Base-by-base conservation (phyloP, 2,797 vertebrate genomes). In the Tadarida brasiliensis region DNA sequence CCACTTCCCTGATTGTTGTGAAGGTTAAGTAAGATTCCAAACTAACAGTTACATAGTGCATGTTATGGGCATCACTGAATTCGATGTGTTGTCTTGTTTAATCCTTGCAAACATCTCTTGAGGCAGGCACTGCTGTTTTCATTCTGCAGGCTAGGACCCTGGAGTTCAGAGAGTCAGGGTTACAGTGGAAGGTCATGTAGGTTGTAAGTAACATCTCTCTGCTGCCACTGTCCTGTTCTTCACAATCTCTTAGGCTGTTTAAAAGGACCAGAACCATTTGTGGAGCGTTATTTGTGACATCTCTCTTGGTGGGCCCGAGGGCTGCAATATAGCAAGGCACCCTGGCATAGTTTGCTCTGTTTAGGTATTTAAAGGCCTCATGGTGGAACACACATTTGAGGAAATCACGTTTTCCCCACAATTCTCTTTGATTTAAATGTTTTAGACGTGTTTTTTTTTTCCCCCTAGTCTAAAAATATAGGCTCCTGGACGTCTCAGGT, bases 351-450 rank as follows among this genome's bases (percentile, higher is more conserved):
- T 92, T 84, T 93, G 17, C 44, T 90, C 68, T 77, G 2, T 57
- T 91, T 78, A 91, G 24, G 17, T 47, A 80, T 88, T 89, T 91
- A 57, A 70, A n/a, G 30, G 33, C 11, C 47, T 80, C 12, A 20
- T 51, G 24, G 15, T 67, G 4, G 44, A 82, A 90, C 28, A 39
- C 24, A 77, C n/a, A 73, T 89, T 80, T 51, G 77, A 80, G 49
- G 35, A 39, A 84, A 73, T 70, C 35, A 65, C 14, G 56, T 44
- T 80, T 30, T 11, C 47, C 15, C 9, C 33, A 84, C 28, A 44
- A n/a, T 15, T 82, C 11, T 82, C 54, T 95, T 94, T 86, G 33
- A n/a, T 86, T 92, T 63, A 56, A 73, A 71, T 3, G 35, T 77
- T 68, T 93, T 19, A 28, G 20, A 56, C 8, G 39, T n/a, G n/a